Evolutionary conservation across 1,140 invertebrate genomes (phyloP), one percentile per base, ranked within the genome.

Genomic region (Penaeus japonicus): DNA sequence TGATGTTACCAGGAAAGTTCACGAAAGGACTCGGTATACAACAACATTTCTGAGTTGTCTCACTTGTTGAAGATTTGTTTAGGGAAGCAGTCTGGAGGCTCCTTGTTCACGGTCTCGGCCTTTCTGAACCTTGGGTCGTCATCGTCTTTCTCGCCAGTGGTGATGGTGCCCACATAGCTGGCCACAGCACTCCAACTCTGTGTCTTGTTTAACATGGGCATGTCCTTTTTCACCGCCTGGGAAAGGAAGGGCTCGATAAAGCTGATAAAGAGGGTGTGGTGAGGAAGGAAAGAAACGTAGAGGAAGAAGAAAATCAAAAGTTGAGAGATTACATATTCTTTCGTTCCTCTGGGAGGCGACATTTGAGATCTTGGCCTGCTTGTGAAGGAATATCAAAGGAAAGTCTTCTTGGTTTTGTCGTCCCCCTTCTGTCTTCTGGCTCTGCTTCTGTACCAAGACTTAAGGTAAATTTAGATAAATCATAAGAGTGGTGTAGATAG

Each of bases 101-200:
- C 87, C 73, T 88, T 88, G 54, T n/a, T 32, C 39, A 83, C 32
- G 39, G 77, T 78, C 54, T 88, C 65, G 4, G 30, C 30, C 35
- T 70, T 30, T n/a, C 59, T 88, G 81, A 88, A 88, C 47, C 87
- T 84, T 55, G 87, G 87, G 54, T 88, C 87, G 32, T 88, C 80
- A 57, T 88, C 87, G 77, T 88, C 87, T 62, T 88, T 88, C 12
- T 83, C 81, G 3, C 87, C 87, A 20, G 78, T 55, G 5, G 87
- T 88, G 53, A 88, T 88, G 73, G 87, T 88, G 70, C 77, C 87
- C 73, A 88, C 87, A 27, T 88, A 88, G 80, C 73, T 88, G 30
- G 83, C 81, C 53, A 88, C 87, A 39, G 87, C 87, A 84, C 81
- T 88, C 87, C 87, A 88, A 39, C 80, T 88, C 55, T 88, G 87